Evolutionary conservation across 2,113 vertebrate genomes (phyloP), one percentile per base, ranked within the genome.

Genomic region (Pogona vitticeps): DNA sequence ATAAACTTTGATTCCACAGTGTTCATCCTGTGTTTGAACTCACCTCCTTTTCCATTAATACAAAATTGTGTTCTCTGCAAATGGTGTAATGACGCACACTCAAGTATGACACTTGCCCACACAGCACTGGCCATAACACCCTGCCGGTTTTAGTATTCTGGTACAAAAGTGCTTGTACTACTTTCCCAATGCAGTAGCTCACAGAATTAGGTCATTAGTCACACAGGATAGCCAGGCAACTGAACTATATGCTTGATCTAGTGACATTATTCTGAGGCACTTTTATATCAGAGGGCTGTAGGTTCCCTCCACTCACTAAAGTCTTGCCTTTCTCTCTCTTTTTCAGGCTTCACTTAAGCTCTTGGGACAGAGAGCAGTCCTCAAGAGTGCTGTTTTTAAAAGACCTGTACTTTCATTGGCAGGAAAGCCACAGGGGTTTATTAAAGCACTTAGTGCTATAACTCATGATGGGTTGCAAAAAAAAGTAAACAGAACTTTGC

Each of bases 381-480:
- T 85, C 46, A 26, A n/a, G 36, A 80, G 15, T 36, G 72, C 15
- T 0, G 0, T 20, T 59, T 76, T 86, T 88, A 84, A 17, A 23
- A 72, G 31, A 26, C 90, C 78, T 90, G 65, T 42, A 67, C 87
- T 92, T 82, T 87, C 3, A 0, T 90, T 94, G 91, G 93, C 88
- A 90, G 87, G 83, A 88, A 95, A 93, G 80, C 92, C 56, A 89
- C 94, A 76, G 91, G 94, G 86, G 92, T 79, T 80, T 89, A 40
- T 68, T 26, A 78, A 71, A 89, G 86, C 86, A 85, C 93, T 85
- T 77, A 88, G 65, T 89, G 83, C 82, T 90, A 70, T 31, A 65
- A 75, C 93, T 95, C 90, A 94, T 68, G 76, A 92, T 94, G 94
- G 83, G 88, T 36, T 91, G 77, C 88, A 71, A 87, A 94, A 88